Conservation (phyloP, 2,797 vertebrate species). For the Scolopax bukidnonensis region DNA sequence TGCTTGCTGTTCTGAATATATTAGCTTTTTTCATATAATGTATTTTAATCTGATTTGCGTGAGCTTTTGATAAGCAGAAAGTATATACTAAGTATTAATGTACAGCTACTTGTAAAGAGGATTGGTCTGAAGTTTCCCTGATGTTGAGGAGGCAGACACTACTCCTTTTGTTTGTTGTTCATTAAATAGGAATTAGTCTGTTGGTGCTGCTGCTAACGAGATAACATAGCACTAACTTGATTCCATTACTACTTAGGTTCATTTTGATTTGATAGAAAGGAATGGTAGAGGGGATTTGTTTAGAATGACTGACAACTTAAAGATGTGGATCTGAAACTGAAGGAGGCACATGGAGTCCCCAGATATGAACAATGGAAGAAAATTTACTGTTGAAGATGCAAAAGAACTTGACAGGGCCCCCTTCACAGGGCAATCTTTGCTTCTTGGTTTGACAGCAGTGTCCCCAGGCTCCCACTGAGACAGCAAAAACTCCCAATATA, state of each 20-base stretch:
- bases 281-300: not conserved
- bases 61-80: not conserved
- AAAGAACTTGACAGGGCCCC: conserved; percentile 46
- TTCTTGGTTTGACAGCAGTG: conserved; percentile 51
- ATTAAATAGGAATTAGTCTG: not conserved
- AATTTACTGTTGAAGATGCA: not conserved
- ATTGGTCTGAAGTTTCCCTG: not conserved
- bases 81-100: not conserved
- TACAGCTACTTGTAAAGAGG: not conserved
- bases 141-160: not conserved
- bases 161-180: not conserved
- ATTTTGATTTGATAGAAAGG: not conserved
- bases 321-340: not conserved
- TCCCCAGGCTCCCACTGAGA: conserved; percentile 51
- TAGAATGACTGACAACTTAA: not conserved
- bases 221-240: not conserved
- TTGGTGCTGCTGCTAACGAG: not conserved
- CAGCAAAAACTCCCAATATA: conserved; percentile 58
- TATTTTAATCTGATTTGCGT: not conserved
- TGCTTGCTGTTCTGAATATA: not conserved
- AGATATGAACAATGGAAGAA: not conserved
- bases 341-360: not conserved
- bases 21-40: not conserved
- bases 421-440: not conserved
- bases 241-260: not conserved